These are phyloP conservation scores for Osedax frankpressi DNA, from an alignment of 2,888 invertebrate genomes.

Conservation along the genomic window DNA sequence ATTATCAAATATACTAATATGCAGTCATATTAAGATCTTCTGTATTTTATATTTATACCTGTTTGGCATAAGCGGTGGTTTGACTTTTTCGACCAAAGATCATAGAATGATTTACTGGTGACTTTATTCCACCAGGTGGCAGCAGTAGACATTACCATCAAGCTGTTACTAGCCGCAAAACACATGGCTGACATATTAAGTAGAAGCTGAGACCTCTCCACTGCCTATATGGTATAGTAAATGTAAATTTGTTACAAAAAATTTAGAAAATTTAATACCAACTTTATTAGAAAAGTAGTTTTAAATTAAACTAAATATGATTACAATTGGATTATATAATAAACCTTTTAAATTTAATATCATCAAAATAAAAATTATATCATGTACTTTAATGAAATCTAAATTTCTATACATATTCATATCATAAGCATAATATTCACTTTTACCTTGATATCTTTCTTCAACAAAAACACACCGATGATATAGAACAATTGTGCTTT, in stretches of 20 bases:
- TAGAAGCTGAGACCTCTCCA: neutral
- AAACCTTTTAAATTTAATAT: too few relatives aligned
- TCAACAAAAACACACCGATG: neutral
- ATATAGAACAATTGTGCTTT: neutral
- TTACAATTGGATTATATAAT: too few relatives aligned
- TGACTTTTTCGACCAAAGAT: neutral
- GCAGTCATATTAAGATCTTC: too few relatives aligned
- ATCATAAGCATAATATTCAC: too few relatives aligned
- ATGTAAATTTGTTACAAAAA: too few relatives aligned
- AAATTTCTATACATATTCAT: too few relatives aligned
- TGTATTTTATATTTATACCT: neutral
- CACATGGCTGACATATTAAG: neutral
- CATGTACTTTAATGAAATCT: too few relatives aligned
- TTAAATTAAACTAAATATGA: too few relatives aligned
- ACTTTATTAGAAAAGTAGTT: too few relatives aligned
- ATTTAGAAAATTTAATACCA: too few relatives aligned
- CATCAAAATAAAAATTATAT: too few relatives aligned
- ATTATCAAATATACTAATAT: too few relatives aligned
- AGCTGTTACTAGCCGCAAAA: neutral
- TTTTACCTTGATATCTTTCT: neutral
- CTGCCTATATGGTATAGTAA: neutral
- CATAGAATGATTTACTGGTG: neutral
- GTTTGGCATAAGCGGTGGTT: neutral
- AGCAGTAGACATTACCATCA: neutral
- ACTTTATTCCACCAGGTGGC: neutral